Base-by-base conservation (phyloP, 2,113 vertebrate genomes). In the Lepus europaeus region DNA sequence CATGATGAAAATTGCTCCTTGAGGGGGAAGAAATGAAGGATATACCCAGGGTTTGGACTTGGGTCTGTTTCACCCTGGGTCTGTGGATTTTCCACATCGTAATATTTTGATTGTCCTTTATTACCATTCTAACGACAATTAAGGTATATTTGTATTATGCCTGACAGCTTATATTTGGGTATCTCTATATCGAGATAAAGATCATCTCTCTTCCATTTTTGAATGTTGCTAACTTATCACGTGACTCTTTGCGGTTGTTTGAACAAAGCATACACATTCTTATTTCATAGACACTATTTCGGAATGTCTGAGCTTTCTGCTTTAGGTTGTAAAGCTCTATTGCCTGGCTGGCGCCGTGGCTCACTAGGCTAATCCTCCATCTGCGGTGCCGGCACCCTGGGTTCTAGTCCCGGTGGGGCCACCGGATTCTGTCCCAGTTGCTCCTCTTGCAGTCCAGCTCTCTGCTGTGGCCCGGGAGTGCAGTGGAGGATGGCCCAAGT, bases 241-340 rank as follows among this genome's bases (percentile, higher is more conserved):
- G 39, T 70, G 45, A 89, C 49, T 53, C 88, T 91, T 77, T 73
- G 69, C 78, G 31, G 25, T 72, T 86, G 25, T 88, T 69, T 86
- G 63, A 68, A 19, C 63, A 95, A 85, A 87, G 45, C 68, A 51
- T 56, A 86, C 69, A 66, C 33, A 84, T 76, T 93, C 49, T 96
- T 95, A 68, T 51, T 95, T 96, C 93, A n/a, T 6, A n/a, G 69
- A 39, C 76, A 69, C 31, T 63, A 36, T 89, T 73, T 83, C 39
- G 77, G 59, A 94, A 39, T 19, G 31, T 74, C 87, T 61, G 23
- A 59, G 27, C 39, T 10, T 92, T 66, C 64, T n/a, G 59, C 11
- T 73, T 96, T 56, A 90, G 69, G 66, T 94, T 94, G 79, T 53
- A 53, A 78, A 83, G 36, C n/a, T 59, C 56, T 45, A 45, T 45